These are phyloP conservation scores for Azemiops feae DNA, from an alignment of 2,113 vertebrate genomes.

Conservation along the genomic window DNA sequence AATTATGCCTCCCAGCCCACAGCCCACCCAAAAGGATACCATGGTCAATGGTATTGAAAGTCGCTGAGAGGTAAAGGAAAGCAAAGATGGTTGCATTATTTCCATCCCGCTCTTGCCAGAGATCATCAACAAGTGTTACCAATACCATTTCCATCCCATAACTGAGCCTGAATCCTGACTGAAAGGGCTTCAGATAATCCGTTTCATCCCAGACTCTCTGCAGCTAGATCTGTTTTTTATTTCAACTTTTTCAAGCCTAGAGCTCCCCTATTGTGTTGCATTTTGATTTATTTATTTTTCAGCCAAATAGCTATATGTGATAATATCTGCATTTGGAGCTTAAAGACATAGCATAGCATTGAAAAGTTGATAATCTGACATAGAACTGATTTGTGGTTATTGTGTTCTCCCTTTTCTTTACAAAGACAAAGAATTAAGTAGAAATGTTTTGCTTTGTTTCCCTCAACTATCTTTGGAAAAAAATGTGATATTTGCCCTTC, in stretches of 20 bases:
- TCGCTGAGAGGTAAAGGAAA: background rate
- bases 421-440: background rate
- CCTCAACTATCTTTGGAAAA: background rate
- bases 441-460: background rate
- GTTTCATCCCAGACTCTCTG: too few species aligned
- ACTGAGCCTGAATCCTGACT: too few species aligned
- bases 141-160: too few species aligned
- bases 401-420: background rate
- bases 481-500: background rate
- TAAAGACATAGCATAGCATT: background rate
- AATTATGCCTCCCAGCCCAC: too few species aligned
- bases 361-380: background rate
- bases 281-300: background rate
- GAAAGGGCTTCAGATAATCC: too few species aligned
- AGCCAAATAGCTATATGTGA: background rate
- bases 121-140: too few species aligned
- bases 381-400: background rate
- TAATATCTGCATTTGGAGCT: background rate
- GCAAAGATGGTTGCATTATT: too few species aligned
- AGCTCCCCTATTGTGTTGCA: background rate
- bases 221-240: background rate
- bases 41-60: too few species aligned
- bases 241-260: background rate
- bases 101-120: too few species aligned
- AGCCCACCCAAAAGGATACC: too few species aligned